Evolutionary conservation across 2,113 vertebrate species (phyloP).

Genomic region (Myrmecobius fasciatus): DNA sequence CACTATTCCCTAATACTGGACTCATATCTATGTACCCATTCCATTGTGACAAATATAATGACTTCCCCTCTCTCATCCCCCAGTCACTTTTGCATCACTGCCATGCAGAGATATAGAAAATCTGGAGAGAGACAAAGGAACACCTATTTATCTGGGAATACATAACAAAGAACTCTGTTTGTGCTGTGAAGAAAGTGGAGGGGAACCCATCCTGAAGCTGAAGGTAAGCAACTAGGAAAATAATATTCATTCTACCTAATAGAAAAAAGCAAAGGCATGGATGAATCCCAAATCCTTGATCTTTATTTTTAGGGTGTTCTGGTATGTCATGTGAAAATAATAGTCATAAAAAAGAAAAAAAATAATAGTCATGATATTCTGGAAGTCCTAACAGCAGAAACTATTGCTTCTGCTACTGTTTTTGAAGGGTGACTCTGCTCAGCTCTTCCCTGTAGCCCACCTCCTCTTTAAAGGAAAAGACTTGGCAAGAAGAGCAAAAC

Average conservation of each 20-base stretch:
- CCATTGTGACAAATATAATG: not conserved
- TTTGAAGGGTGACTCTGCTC: too few species aligned
- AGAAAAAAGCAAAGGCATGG: not conserved
- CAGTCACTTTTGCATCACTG: not conserved
- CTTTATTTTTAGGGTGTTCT: too few species aligned
- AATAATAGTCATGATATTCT: too few species aligned
- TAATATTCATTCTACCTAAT: not conserved
- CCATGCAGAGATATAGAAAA: not conserved
- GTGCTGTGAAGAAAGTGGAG: not conserved
- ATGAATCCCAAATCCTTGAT: too few species aligned
- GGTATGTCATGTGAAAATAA: too few species aligned
- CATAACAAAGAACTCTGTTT: not conserved
- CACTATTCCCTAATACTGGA: not conserved
- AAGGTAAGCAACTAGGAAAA: not conserved
- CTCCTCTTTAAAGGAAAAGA: too few species aligned
- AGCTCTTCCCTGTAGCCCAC: too few species aligned
- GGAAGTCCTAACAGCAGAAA: too few species aligned
- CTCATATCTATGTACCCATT: not conserved
- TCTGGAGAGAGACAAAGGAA: fast-evolving
- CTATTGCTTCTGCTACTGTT: too few species aligned
- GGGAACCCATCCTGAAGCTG: not conserved
- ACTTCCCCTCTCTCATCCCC: not conserved
- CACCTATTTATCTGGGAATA: not conserved
- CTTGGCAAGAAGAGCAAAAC: too few species aligned
- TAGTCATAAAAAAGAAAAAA: too few species aligned